Percentiles rank a stretch among this genome's conserved stretches.
Conservation (phyloP, 1,140 invertebrate genomes). For the Scaptomyza pallida region DNA sequence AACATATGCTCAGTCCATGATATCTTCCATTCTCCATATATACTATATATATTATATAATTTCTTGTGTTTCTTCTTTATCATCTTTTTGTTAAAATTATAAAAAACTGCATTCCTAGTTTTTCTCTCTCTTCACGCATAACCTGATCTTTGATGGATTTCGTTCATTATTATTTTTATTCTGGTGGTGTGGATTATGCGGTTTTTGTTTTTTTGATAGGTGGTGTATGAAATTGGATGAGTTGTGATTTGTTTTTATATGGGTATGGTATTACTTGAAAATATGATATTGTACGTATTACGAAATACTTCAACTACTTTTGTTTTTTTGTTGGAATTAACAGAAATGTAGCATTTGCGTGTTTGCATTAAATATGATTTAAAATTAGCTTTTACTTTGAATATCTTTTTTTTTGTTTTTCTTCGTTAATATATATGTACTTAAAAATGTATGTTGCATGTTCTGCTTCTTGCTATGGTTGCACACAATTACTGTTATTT, state of each 20-base stretch:
- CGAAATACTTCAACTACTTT: slow-evolving; percentile 58
- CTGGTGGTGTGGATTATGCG: slow-evolving; percentile 5
- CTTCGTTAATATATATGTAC: slow-evolving; percentile 62
- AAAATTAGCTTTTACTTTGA: slow-evolving; percentile 73
- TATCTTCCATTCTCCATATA: slow-evolving; percentile 57
- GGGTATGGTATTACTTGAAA: slow-evolving; percentile 49
- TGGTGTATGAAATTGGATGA: slow-evolving; percentile 45
- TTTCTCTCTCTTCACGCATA: slow-evolving; percentile 33
- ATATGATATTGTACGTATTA: neutral
- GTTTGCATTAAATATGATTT: slow-evolving; percentile 61
- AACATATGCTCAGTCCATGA: slow-evolving; percentile 78
- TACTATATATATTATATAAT: slow-evolving; percentile 45
- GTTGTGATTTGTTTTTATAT: slow-evolving; percentile 22
- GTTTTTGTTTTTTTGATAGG: slow-evolving; percentile 54
- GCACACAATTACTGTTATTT: slow-evolving; percentile 60
- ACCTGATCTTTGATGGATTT: slow-evolving; percentile 41
- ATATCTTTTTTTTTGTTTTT: slow-evolving; percentile 50
- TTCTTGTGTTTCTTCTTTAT: slow-evolving; percentile 16
- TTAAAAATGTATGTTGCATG: slow-evolving; percentile 68
- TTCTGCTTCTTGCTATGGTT: slow-evolving; percentile 63
- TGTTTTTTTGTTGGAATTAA: slow-evolving; percentile 63
- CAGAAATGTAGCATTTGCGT: slow-evolving; percentile 56
- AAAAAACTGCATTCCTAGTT: slow-evolving; percentile 66
- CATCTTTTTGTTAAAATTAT: slow-evolving; percentile 56
- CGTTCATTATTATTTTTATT: slow-evolving; percentile 28